Evolutionary conservation across 2,888 invertebrate species (phyloP).

Genomic region (Alloscopus bannaensis): DNA sequence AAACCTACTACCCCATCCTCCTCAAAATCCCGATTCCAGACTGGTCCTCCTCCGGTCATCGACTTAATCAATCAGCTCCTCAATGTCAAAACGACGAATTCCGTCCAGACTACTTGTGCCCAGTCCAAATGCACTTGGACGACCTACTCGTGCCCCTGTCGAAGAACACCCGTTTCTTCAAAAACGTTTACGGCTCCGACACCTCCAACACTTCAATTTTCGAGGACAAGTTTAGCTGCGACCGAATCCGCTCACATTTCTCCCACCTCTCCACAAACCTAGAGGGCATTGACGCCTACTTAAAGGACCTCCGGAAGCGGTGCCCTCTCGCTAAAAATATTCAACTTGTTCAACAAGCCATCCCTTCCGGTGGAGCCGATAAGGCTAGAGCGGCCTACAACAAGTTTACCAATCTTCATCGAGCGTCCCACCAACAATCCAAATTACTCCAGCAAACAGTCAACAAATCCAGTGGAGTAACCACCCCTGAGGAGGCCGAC

Average conservation of each 20-base stretch:
- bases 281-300: conserved; percentile 2
- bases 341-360: conserved; percentile 11
- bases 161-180: conserved; percentile 37
- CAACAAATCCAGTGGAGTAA: background rate
- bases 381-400: conserved; percentile 8
- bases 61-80: conserved; percentile 21
- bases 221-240: conserved; percentile 28
- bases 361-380: background rate
- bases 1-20: conserved; percentile 31
- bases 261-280: conserved; percentile 23
- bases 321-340: conserved; percentile 32
- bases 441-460: background rate
- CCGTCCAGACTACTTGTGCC: conserved; percentile 30
- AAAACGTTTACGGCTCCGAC: conserved; percentile 26
- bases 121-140: conserved; percentile 25
- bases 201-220: conserved; percentile 5
- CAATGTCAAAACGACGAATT: conserved; percentile 27
- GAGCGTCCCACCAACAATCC: background rate
- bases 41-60: conserved; percentile 7
- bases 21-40: conserved; percentile 35
- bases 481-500: background rate
- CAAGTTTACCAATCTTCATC: conserved; percentile 4
- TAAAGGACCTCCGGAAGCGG: background rate
- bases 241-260: conserved; percentile 32
- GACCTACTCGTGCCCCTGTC: background rate